phyloP scores from a whole-genome alignment of 2,797 vertebrate genomes.

The Macropodus opercularis region DNA sequence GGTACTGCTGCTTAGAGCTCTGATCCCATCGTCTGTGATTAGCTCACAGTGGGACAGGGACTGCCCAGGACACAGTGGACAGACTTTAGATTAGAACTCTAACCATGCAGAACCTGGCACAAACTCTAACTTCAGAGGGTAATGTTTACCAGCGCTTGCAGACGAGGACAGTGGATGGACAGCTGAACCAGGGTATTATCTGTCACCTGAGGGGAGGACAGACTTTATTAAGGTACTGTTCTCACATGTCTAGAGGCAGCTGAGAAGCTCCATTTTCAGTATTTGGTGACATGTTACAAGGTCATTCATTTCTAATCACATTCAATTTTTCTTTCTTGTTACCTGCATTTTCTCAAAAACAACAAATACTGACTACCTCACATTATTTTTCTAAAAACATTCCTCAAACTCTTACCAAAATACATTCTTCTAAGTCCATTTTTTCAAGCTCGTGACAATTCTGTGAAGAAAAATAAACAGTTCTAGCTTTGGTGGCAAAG shows the following conservation, averaged over 20 bases:
- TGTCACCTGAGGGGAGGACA: constrained; percentile 83
- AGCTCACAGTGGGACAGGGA: constrained; percentile 94
- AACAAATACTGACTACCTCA: constrained; percentile 13
- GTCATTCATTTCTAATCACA: constrained; percentile 12
- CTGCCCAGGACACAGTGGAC: constrained; percentile 62
- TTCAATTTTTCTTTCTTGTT: neutral
- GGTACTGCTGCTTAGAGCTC: constrained; percentile 89
- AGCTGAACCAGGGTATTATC: constrained; percentile 93
- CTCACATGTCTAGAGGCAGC: constrained; percentile 19
- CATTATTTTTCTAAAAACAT: no score
- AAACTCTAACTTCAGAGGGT: constrained; percentile 18
- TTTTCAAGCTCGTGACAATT: constrained; percentile 95
- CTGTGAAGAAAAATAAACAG: constrained; percentile 66
- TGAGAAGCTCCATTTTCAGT: constrained; percentile 5
- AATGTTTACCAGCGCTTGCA: constrained; percentile 89
- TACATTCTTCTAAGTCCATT: constrained; percentile 96
- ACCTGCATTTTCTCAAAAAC: constrained; percentile 19
- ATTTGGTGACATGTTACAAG: constrained; percentile 1
- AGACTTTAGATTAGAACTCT: constrained; percentile 32
- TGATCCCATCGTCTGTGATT: constrained; percentile 92
- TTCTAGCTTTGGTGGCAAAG: constrained; percentile 4
- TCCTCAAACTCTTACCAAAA: constrained; percentile 89
- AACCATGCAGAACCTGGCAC: constrained; percentile 11
- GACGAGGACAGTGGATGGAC: constrained; percentile 89
- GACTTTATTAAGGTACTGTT: constrained; percentile 34